A percentile compares a stretch with the other conserved stretches of the same genome.
Evolutionary conservation across 2,888 invertebrate genomes (phyloP).

Genomic region (Scaptomyza tumidula): DNA sequence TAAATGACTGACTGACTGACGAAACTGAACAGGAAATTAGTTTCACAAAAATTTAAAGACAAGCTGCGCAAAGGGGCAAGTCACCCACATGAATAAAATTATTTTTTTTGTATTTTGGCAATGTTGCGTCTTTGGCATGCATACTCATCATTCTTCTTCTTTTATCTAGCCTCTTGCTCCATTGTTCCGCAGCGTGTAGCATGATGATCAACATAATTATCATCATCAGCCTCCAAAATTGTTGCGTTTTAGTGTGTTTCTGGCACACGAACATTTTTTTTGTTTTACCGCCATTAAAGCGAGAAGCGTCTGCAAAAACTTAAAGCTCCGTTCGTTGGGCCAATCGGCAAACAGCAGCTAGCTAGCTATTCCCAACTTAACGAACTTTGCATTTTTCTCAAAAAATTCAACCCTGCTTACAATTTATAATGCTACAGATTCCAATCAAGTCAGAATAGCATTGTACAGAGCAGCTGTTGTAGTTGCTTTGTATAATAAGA

Average conservation of each 20-base stretch:
- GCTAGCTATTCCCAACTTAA: slow-evolving; percentile 3
- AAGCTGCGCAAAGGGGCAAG: slow-evolving; percentile 69
- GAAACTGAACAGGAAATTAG: slow-evolving; percentile 73
- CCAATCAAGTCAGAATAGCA: slow-evolving; percentile 18
- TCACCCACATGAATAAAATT: slow-evolving; percentile 59
- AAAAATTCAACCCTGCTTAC: slow-evolving; percentile 34
- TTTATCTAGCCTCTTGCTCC: slow-evolving; percentile 14
- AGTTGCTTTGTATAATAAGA: not conserved
- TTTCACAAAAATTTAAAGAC: slow-evolving; percentile 67
- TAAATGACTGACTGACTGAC: slow-evolving; percentile 41
- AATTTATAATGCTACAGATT: slow-evolving; percentile 14
- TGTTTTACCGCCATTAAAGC: slow-evolving; percentile 32
- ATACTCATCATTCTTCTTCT: slow-evolving; percentile 33
- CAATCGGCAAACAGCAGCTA: slow-evolving; percentile 17
- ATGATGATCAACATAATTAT: slow-evolving; percentile 42
- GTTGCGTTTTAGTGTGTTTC: slow-evolving; percentile 47
- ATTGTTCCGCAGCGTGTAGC: slow-evolving; percentile 40
- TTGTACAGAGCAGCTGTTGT: not conserved
- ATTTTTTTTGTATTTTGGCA: slow-evolving; percentile 38
- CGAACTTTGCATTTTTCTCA: slow-evolving; percentile 15
- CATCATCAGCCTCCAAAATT: slow-evolving; percentile 31
- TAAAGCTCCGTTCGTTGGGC: slow-evolving; percentile 1
- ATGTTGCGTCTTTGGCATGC: slow-evolving; percentile 37
- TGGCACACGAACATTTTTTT: slow-evolving; percentile 41
- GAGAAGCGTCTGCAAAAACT: slow-evolving; percentile 24